Base-by-base conservation (phyloP, 2,113 vertebrate species). In the Girardinichthys multiradiatus region DNA sequence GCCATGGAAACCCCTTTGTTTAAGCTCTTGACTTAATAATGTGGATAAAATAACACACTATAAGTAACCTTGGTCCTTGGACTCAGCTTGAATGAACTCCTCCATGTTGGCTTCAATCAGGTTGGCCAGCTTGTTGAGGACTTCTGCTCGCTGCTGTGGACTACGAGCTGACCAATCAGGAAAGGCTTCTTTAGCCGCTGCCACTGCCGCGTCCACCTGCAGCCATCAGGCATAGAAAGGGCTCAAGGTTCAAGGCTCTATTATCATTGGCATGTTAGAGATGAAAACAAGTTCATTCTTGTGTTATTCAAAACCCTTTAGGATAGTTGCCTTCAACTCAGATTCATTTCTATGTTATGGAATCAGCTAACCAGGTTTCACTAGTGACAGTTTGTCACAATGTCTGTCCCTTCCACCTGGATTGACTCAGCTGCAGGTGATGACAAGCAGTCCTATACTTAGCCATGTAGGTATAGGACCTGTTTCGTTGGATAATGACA, bases 51-150 rank as follows among this genome's bases (percentile, higher is more conserved):
- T 28, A 17, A 14, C 21, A 45, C 42, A 54, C 7, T 30, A 14
- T n/a, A 35, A 69, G 29, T 59, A 30, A 98, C 98, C 98, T 94
- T 99, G 98, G 92, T 99, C 98, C 89, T 92, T 96, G 78, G 97
- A 98, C 73, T 99, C 98, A 0, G 97, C 98, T 87, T 94, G 93
- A 3, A 94, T 96, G 75, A 99, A 95, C 51, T 95, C 96, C 79
- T 98, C 97, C 84, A 97, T 80, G 5, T 95, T 92, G 58, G 83
- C 89, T 45, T 99, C 97, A 27, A 99, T 94, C 79, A 97, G 89
- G 66, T 97, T 95, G 0, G 97, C 98, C 87, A 99, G 80, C 86
- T 95, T 96, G 86, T 84, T 93, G 77, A 99, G 91, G 73, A 97
- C 83, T 80, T 90, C 85, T 0, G 96, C 94, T 61, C 98, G 94